phyloP scores from a whole-genome alignment of 2,113 vertebrate genomes.

The Turdus rufiventris region DNA sequence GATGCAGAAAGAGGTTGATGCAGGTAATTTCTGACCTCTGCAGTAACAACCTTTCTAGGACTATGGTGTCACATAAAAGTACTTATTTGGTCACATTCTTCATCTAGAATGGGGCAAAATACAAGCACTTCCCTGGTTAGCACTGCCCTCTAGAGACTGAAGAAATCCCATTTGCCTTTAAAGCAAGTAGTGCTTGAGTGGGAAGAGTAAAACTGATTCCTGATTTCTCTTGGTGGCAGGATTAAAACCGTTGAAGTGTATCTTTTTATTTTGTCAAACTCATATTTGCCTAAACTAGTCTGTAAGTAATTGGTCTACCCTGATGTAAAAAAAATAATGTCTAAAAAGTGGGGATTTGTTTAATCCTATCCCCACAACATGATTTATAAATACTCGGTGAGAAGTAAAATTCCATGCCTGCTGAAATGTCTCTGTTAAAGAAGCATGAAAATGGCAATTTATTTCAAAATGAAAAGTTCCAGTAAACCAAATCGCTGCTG shows the following conservation, averaged over 20 bases:
- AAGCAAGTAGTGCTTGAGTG: not conserved
- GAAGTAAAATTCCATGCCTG: not conserved
- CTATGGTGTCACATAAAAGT: not conserved
- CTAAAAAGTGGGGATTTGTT: not conserved
- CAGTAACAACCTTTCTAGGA: not conserved
- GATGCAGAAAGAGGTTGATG: not conserved
- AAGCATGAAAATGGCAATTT: not conserved
- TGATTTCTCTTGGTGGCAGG: not conserved
- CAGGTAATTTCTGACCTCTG: not conserved
- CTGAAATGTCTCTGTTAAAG: not conserved
- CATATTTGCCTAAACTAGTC: not conserved
- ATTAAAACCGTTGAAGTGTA: not conserved
- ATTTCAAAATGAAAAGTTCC: not conserved
- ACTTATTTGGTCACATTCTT: not conserved
- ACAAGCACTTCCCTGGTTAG: not conserved
- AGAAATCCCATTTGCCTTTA: not conserved
- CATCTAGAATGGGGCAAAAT: not conserved
- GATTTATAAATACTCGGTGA: not conserved
- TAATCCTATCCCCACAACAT: not conserved
- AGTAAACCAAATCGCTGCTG: not conserved
- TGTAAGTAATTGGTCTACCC: not conserved
- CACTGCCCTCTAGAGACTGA: conserved; percentile 78
- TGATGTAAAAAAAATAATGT: not conserved
- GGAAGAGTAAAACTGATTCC: not conserved
- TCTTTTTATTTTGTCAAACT: not conserved